Percentiles rank a stretch among this genome's conserved stretches.
Conservation (phyloP, 2,113 vertebrate genomes). For the Amazona vittata region DNA sequence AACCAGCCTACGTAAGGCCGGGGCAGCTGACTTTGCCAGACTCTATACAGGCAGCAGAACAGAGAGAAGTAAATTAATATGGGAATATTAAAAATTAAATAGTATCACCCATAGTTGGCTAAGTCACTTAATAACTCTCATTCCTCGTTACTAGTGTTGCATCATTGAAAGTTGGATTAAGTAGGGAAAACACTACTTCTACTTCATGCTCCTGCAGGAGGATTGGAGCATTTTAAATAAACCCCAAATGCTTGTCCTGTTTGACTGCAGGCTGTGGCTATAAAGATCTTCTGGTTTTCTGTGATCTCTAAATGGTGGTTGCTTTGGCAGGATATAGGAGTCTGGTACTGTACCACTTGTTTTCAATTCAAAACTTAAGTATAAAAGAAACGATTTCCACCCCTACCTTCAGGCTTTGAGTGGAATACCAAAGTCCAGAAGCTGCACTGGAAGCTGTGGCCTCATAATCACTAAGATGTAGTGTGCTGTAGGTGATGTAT, state of each 20-base stretch:
- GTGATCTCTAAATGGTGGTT: neutral
- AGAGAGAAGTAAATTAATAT: neutral
- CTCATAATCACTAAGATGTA: rapidly evolving
- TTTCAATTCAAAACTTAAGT: neutral
- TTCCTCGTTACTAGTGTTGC: neutral
- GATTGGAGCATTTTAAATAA: neutral
- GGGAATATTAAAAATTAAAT: neutral
- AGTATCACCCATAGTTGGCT: neutral
- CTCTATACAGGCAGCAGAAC: neutral
- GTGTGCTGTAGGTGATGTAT: neutral
- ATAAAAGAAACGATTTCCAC: neutral
- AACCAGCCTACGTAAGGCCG: neutral
- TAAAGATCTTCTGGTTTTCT: neutral
- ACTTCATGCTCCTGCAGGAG: neutral
- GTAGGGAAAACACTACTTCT: neutral
- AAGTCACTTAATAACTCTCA: neutral
- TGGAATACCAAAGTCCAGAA: neutral
- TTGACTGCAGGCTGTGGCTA: neutral
- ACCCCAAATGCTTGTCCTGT: neutral
- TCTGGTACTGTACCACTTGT: neutral
- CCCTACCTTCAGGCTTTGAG: neutral
- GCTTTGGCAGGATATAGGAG: neutral
- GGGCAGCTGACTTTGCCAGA: neutral
- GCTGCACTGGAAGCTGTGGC: neutral
- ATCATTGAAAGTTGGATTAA: neutral